Percentiles rank a stretch among this genome's conserved stretches.
Conservation (phyloP, 2,888 invertebrate species). For the Protodeltote pygarga region DNA sequence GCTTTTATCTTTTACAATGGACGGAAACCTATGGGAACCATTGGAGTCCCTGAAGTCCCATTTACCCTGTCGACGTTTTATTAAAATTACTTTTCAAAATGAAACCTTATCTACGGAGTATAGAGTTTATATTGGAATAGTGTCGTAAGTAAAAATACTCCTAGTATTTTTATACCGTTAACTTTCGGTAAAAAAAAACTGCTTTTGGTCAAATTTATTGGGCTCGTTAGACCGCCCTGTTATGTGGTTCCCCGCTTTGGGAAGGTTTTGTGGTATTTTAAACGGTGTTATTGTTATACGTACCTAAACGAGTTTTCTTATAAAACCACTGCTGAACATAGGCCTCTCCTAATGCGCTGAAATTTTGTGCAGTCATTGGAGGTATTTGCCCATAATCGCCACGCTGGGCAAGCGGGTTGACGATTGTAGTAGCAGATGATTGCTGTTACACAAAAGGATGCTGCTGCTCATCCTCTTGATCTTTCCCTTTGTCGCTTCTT, state of each 20-base stretch:
- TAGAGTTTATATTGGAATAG: background rate
- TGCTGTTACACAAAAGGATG: no score
- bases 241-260: background rate
- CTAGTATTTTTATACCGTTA: slow-evolving; percentile 2
- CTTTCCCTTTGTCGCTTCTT: no score
- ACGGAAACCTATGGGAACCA: slow-evolving; percentile 13
- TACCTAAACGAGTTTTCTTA: no score
- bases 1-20: slow-evolving; percentile 35
- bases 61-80: slow-evolving; percentile 1
- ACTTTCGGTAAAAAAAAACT: slow-evolving; percentile 4
- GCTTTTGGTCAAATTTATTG: slow-evolving; percentile 4
- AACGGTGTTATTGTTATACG: background rate
- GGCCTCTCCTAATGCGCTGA: no score
- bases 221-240: slow-evolving; percentile 4
- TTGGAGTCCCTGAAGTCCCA: slow-evolving; percentile 23
- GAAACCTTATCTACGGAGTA: background rate
- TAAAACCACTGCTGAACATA: no score
- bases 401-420: no score
- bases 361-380: no score
- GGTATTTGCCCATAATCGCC: no score
- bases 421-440: no score
- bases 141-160: background rate
- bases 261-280: background rate
- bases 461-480: no score
- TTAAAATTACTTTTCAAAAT: background rate